Percentiles rank a stretch among this genome's conserved stretches.
Conservation (phyloP, 2,888 invertebrate species). For the Ectemnius continuus region DNA sequence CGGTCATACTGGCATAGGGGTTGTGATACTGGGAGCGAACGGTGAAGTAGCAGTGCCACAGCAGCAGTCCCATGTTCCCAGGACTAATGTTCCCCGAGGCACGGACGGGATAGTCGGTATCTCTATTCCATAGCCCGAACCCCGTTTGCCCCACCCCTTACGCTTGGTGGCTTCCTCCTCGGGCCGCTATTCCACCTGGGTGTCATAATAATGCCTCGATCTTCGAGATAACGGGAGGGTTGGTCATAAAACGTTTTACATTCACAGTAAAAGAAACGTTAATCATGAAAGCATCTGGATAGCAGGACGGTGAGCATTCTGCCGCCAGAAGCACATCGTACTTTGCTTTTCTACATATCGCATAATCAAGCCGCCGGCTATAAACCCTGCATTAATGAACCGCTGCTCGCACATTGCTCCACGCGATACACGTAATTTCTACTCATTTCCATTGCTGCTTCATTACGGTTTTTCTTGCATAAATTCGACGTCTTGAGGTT, state of each 20-base stretch:
- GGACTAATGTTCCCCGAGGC: slow-evolving; percentile 69
- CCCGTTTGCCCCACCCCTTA: slow-evolving; percentile 25
- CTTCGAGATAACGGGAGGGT: slow-evolving; percentile 63
- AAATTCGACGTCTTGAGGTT: no score
- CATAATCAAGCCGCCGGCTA: slow-evolving; percentile 43
- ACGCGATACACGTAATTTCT: not conserved
- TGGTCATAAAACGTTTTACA: slow-evolving; percentile 68
- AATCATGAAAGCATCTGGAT: slow-evolving; percentile 66
- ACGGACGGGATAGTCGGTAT: slow-evolving; percentile 61
- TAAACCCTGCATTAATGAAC: slow-evolving; percentile 49
- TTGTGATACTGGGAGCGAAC: slow-evolving; percentile 43
- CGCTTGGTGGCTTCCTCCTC: slow-evolving; percentile 2
- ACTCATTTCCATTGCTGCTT: not conserved
- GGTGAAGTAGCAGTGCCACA: slow-evolving; percentile 23
- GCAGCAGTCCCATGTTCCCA: slow-evolving; percentile 55
- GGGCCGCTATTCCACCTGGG: slow-evolving; percentile 28
- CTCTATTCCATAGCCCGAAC: slow-evolving; percentile 43
- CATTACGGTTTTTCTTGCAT: not conserved
- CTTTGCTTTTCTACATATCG: slow-evolving; percentile 41
- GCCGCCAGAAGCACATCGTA: not conserved
- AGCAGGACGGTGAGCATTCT: slow-evolving; percentile 24
- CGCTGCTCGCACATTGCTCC: not conserved
- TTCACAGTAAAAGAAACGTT: slow-evolving; percentile 71
- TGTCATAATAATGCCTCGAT: slow-evolving; percentile 70
- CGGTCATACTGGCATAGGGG: slow-evolving; percentile 49